phyloP scores from a whole-genome alignment of 2,888 invertebrate species.

The Branchipolynoe longqiensis region DNA sequence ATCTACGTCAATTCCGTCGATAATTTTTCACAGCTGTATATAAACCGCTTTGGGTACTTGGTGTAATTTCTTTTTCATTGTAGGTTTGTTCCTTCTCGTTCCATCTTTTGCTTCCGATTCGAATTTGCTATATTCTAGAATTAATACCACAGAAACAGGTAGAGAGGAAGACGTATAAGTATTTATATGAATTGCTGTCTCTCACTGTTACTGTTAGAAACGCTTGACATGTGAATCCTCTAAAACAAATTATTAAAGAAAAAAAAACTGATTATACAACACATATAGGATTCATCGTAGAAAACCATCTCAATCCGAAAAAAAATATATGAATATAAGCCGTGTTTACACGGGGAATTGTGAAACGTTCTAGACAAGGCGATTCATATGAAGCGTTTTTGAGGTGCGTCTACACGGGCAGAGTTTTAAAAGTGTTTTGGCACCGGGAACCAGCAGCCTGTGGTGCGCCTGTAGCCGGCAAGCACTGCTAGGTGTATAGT shows the following conservation, averaged over 20 bases:
- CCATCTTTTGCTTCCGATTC: slow-evolving; percentile 2
- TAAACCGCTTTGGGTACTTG: slow-evolving; percentile 44
- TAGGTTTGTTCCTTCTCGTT: slow-evolving; percentile 15
- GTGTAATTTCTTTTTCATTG: background rate
- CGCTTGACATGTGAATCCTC: slow-evolving; percentile 1
- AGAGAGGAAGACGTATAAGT: background rate
- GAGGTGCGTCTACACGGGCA: too few species aligned
- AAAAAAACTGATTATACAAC: background rate
- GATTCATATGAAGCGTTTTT: too few species aligned
- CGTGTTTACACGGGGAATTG: too few species aligned
- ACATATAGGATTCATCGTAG: background rate
- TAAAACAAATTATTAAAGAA: too few species aligned
- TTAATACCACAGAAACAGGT: too few species aligned
- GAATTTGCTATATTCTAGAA: background rate
- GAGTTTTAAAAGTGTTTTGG: too few species aligned
- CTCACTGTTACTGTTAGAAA: background rate
- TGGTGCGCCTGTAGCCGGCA: too few species aligned
- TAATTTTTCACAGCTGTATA: slow-evolving; percentile 42
- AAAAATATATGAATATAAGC: slow-evolving; percentile 22
- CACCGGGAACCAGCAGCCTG: too few species aligned
- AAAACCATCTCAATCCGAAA: background rate
- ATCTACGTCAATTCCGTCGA: slow-evolving; percentile 44
- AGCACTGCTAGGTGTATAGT: too few species aligned
- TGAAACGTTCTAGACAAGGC: too few species aligned
- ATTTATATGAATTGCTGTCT: background rate